Evolutionary conservation across 2,888 invertebrate genomes (phyloP).

Genomic region (Noctua janthe): DNA sequence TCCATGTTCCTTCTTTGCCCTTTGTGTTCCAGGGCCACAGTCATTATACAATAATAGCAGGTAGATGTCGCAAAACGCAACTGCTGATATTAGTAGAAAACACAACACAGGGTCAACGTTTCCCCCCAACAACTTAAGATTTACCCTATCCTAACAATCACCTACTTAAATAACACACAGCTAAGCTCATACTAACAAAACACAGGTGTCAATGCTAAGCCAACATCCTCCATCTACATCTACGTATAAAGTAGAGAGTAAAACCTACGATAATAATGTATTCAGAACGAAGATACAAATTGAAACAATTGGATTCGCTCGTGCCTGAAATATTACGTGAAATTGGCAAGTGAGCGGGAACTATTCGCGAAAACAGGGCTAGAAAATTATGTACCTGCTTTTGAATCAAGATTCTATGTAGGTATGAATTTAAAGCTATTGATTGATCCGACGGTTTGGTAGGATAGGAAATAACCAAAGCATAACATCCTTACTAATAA

Average conservation of each 20-base stretch:
- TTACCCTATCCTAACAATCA: not conserved
- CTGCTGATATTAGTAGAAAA: not conserved
- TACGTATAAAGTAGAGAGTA: constrained; percentile 6
- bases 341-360: constrained; percentile 50
- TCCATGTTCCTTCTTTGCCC: too few species aligned
- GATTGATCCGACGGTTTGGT: not conserved
- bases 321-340: constrained; percentile 64
- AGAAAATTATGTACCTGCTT: constrained; percentile 30
- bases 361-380: constrained; percentile 27
- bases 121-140: not conserved
- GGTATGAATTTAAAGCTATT: not conserved
- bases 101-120: not conserved
- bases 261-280: constrained; percentile 67
- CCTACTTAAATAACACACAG: constrained; percentile 1
- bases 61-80: not conserved
- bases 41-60: not conserved
- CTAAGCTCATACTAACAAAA: constrained; percentile 40
- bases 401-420: constrained; percentile 15
- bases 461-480: not conserved
- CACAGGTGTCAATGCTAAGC: constrained; percentile 37
- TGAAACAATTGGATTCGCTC: constrained; percentile 69
- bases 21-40: too few species aligned
- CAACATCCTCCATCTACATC: not conserved
- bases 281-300: constrained; percentile 67
- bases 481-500: not conserved